These are phyloP conservation scores for Tenualosa ilisha DNA, from an alignment of 2,797 vertebrate species.

Conservation along the genomic window DNA sequence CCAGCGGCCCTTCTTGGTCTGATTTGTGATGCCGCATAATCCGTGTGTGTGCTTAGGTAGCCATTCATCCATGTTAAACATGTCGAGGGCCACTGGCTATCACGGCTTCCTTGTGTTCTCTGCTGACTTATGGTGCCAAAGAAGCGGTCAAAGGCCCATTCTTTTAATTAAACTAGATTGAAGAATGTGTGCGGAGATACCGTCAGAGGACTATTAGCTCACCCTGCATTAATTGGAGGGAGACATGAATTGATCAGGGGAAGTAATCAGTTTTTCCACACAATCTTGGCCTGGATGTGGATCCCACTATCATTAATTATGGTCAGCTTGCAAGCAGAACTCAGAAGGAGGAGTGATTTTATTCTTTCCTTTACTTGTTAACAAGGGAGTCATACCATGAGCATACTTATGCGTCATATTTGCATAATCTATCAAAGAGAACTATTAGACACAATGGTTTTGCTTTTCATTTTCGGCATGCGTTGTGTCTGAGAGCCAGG, in stretches of 20 bases:
- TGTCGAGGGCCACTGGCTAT: slow-evolving; percentile 37
- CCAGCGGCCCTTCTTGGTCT: background rate
- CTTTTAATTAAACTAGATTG: slow-evolving; percentile 53
- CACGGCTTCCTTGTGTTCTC: slow-evolving; percentile 37
- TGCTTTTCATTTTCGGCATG: background rate
- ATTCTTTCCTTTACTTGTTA: slow-evolving; percentile 25
- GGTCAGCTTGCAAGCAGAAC: slow-evolving; percentile 29
- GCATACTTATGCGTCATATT: background rate
- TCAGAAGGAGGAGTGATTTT: background rate
- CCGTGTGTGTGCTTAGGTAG: slow-evolving; percentile 37
- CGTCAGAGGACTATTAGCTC: slow-evolving; percentile 35
- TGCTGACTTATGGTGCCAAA: slow-evolving; percentile 48
- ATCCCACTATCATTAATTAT: slow-evolving; percentile 44
- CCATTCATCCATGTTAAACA: slow-evolving; percentile 56
- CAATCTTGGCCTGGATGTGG: slow-evolving; percentile 43
- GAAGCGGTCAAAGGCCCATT: slow-evolving; percentile 41
- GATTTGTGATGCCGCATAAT: slow-evolving; percentile 26
- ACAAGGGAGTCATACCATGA: slow-evolving; percentile 28
- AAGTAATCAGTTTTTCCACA: slow-evolving; percentile 38
- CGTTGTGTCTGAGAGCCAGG: background rate
- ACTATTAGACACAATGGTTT: slow-evolving; percentile 13
- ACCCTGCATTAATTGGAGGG: slow-evolving; percentile 47
- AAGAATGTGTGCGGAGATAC: slow-evolving; percentile 38
- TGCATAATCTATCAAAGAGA: slow-evolving; percentile 20
- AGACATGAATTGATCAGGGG: slow-evolving; percentile 49